Conservation (phyloP, 2,888 invertebrate species). For the Agrenia bidenticulata region DNA sequence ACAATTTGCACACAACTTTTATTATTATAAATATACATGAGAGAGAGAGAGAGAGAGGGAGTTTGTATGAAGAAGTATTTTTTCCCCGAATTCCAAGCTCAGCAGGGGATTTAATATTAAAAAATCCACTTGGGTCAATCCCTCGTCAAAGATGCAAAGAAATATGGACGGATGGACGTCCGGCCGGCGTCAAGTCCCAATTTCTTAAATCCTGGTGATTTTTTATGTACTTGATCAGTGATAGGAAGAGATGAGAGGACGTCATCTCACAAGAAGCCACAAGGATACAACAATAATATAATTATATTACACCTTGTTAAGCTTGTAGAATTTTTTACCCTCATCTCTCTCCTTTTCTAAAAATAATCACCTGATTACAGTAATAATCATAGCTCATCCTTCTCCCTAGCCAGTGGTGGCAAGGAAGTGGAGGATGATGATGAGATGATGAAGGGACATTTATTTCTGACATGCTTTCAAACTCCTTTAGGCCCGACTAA, state of each 20-base stretch:
- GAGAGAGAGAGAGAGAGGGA: too few relatives aligned
- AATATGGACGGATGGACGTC: constrained; percentile 29
- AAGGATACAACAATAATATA: constrained; percentile 21
- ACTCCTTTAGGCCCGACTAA: constrained; percentile 24
- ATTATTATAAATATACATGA: too few relatives aligned
- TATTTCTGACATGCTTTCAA: constrained; percentile 28
- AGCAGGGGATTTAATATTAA: constrained; percentile 12
- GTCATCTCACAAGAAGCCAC: not conserved
- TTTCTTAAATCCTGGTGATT: constrained; percentile 38
- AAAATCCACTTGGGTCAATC: too few relatives aligned
- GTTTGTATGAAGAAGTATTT: too few relatives aligned
- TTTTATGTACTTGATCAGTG: not conserved
- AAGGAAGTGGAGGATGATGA: constrained; percentile 19
- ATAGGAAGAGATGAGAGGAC: not conserved
- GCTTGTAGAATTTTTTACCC: constrained; percentile 31
- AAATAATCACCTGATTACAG: constrained; percentile 41
- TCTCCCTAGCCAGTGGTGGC: not conserved
- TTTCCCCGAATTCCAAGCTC: constrained; percentile 14
- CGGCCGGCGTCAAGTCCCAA: constrained; percentile 43
- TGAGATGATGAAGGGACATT: constrained; percentile 28
- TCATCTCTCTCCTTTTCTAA: not conserved
- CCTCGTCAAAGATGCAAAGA: not conserved
- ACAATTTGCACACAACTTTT: too few relatives aligned
- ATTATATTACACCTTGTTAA: constrained; percentile 47
- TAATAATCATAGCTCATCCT: constrained; percentile 18